phyloP scores from a whole-genome alignment of 2,888 invertebrate species.

The Drosophila emarginata region DNA sequence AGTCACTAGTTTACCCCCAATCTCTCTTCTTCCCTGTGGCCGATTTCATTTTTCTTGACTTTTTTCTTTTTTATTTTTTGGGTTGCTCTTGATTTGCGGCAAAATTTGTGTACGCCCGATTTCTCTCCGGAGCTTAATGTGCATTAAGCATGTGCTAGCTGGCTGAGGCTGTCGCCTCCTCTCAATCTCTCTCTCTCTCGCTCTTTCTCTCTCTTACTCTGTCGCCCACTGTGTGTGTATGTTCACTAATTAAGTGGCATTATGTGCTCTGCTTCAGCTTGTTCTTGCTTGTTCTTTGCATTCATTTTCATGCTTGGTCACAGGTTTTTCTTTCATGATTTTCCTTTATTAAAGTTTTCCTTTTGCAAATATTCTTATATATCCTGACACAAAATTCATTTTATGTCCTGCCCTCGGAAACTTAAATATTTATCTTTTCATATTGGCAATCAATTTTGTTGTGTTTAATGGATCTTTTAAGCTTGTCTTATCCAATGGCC shows the following conservation, averaged over 20 bases:
- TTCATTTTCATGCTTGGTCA: conserved; percentile 15
- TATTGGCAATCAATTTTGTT: not conserved
- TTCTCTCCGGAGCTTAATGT: conserved; percentile 32
- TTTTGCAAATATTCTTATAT: not conserved
- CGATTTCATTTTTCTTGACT: conserved; percentile 37
- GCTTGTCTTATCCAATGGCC: not conserved
- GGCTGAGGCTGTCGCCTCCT: too few species aligned
- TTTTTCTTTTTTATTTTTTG: conserved; percentile 20
- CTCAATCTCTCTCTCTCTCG: too few species aligned
- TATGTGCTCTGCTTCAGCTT: conserved; percentile 42
- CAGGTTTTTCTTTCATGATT: conserved; percentile 20
- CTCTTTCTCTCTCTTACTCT: not conserved
- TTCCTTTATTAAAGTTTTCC: not conserved
- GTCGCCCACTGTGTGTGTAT: conserved; percentile 20
- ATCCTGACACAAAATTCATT: not conserved
- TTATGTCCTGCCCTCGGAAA: not conserved
- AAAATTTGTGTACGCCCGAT: conserved; percentile 42
- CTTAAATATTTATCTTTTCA: not conserved
- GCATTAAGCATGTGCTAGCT: conserved; percentile 37
- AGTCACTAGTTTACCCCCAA: not conserved
- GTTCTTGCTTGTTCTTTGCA: conserved; percentile 34
- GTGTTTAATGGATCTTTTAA: not conserved
- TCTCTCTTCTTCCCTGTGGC: conserved; percentile 18
- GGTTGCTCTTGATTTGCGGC: conserved; percentile 53
- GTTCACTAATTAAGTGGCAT: conserved; percentile 44